Evolutionary conservation across 2,113 vertebrate species (phyloP), one percentile per base, ranked within the genome.

Genomic region (Ptychochromis oligacanthus): DNA sequence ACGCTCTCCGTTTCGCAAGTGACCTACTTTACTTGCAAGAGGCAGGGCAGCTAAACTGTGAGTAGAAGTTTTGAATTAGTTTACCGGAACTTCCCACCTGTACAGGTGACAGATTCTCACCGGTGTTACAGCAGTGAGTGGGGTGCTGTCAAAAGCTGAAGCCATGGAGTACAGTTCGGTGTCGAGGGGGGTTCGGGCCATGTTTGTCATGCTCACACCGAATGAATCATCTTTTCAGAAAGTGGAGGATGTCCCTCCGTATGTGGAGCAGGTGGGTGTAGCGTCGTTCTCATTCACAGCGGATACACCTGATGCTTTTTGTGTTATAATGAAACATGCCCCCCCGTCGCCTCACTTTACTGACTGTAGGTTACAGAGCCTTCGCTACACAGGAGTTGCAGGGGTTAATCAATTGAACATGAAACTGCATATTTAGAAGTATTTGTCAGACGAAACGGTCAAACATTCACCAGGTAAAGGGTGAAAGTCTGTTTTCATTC

Each of bases 261-360:
- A 98, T 77, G 93, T 98, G 14, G 84, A 96, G n/a, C 94, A 98
- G 97, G 97, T 99, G 92, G 76, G 95, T 91, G 28, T 34, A 36
- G 9, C 7, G 62, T 56, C 24, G 0, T 49, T 49, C 15, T 18
- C 64, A 0, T 46, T 46, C 14, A 6, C 7, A 11, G 4, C 64
- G 26, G 46, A 67, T 26, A 0, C 7, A 26, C 18, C 2, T 67
- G 38, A 9, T 28, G 22, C 4, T 18, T 28, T 67, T 26, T 17
- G 62, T 38, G 8, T 67, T 67, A 26, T 11, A 0, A 38, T 46
- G 22, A 64, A 64, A 12, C 61, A 20, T 31, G 36, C 61, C 20
- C 9, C 6, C 22, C 38, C 38, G 61, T 24, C 36, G 20, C 7
- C 2, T 9, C 36, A 24, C 61, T 40, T 64, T 31, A 31, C 28